These are phyloP conservation scores for Lydus trimaculatus DNA, from an alignment of 2,888 invertebrate species.

Conservation along the genomic window DNA sequence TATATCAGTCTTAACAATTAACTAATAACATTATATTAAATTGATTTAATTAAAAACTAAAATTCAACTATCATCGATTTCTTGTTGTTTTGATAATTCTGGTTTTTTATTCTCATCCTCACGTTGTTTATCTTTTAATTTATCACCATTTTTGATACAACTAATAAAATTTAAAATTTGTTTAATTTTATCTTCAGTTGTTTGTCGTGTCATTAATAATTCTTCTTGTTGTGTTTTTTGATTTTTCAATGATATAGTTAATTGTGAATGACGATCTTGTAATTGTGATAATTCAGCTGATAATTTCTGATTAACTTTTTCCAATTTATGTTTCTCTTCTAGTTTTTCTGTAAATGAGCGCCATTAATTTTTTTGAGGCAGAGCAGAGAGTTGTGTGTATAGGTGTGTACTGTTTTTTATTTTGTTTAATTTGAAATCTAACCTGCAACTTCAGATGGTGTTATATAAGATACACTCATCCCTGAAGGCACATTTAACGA, in stretches of 20 bases:
- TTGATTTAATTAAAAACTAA: not conserved
- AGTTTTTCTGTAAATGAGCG: constrained; percentile 58
- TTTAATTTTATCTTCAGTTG: constrained; percentile 57
- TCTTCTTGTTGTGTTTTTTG: constrained; percentile 55
- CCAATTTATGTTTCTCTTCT: constrained; percentile 55
- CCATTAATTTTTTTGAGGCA: too few species aligned
- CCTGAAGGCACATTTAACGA: constrained; percentile 53
- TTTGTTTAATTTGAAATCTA: constrained; percentile 33
- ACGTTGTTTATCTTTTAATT: not conserved
- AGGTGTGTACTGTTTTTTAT: not conserved
- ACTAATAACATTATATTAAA: not conserved
- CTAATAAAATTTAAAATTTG: constrained; percentile 55
- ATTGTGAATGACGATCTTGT: constrained; percentile 59
- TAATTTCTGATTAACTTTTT: constrained; percentile 56
- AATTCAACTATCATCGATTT: not conserved
- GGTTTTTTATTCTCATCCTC: not conserved
- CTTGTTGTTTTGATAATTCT: not conserved
- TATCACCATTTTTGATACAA: constrained; percentile 43
- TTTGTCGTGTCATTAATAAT: constrained; percentile 50
- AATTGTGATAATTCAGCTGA: constrained; percentile 57
- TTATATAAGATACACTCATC: constrained; percentile 54
- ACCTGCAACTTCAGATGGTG: constrained; percentile 54
- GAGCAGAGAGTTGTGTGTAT: not conserved
- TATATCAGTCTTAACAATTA: constrained; percentile 7
- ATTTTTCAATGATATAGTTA: constrained; percentile 56